A percentile compares a stretch with the other conserved stretches of the same genome.
Conservation (phyloP, 2,113 vertebrate species). For the Hippocampus comes region DNA sequence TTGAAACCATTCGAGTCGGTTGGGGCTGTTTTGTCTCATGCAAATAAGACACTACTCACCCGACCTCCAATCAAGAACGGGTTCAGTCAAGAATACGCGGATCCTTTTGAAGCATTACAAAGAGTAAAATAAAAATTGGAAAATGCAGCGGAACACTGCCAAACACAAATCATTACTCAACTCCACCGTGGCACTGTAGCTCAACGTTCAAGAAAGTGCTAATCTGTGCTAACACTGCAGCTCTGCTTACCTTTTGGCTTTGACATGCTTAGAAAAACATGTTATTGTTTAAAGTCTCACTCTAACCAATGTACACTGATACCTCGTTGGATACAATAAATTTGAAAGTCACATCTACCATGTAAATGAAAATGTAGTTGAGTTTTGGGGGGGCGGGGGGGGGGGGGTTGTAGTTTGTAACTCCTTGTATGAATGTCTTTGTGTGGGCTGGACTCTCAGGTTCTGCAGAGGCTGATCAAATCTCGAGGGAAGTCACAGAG, state of each 20-base stretch:
- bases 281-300: neutral
- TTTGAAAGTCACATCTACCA: neutral
- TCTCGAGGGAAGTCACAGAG: constrained; percentile 95
- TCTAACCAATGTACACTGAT: neutral
- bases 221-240: neutral
- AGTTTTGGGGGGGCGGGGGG: too few species aligned
- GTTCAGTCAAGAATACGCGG: too few species aligned
- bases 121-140: neutral
- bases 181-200: neutral
- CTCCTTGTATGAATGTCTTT: neutral
- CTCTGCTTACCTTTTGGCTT: neutral
- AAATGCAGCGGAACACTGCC: neutral
- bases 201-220: neutral
- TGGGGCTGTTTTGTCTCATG: too few species aligned
- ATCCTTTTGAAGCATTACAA: too few species aligned
- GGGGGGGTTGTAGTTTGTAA: neutral
- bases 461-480: constrained; percentile 90
- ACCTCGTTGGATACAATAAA: neutral
- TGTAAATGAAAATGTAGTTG: too few species aligned
- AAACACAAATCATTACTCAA: neutral
- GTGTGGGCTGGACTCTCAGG: constrained; percentile 64
- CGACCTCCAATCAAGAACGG: too few species aligned
- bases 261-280: neutral
- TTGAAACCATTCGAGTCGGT: too few species aligned
- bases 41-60: too few species aligned